Conservation (phyloP, 2,113 vertebrate species). For the Macrotus californicus region DNA sequence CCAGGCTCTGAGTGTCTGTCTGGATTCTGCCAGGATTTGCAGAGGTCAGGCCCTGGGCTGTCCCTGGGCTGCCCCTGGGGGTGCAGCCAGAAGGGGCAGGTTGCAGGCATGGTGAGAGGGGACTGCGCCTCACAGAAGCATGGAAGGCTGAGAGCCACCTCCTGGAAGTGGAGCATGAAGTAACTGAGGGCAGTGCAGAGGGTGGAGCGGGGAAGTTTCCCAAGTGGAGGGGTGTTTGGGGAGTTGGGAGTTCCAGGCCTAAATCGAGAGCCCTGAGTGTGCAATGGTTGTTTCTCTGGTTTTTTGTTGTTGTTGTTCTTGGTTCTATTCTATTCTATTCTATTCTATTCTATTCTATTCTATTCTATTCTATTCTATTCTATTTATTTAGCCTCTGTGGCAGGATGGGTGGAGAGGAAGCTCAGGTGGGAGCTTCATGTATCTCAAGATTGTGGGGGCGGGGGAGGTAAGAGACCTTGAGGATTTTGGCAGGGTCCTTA, state of each 20-base stretch:
- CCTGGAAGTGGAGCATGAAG: rapidly evolving
- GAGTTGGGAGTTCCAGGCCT: neutral
- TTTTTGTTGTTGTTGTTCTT: neutral
- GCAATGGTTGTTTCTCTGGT: neutral
- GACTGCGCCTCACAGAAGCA: neutral
- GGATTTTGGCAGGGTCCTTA: neutral
- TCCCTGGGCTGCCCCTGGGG: rapidly evolving
- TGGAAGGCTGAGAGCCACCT: neutral
- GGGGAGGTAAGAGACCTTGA: neutral
- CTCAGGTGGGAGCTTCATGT: rapidly evolving
- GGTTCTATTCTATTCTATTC: no score
- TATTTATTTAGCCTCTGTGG: neutral
- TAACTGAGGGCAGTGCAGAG: neutral
- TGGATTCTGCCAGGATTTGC: neutral
- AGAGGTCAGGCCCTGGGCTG: neutral
- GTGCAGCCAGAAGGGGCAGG: rapidly evolving
- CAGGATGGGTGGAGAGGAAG: no score
- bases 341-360: no score
- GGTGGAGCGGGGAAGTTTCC: no score
- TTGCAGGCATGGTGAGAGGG: neutral
- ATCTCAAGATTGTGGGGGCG: neutral
- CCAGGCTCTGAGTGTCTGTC: neutral
- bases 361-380: no score
- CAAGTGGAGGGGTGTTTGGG: neutral
- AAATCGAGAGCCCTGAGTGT: neutral